Percentiles rank a stretch among this genome's conserved stretches.
Conservation (phyloP, 2,888 invertebrate genomes). For the Lasius fuliginosus region DNA sequence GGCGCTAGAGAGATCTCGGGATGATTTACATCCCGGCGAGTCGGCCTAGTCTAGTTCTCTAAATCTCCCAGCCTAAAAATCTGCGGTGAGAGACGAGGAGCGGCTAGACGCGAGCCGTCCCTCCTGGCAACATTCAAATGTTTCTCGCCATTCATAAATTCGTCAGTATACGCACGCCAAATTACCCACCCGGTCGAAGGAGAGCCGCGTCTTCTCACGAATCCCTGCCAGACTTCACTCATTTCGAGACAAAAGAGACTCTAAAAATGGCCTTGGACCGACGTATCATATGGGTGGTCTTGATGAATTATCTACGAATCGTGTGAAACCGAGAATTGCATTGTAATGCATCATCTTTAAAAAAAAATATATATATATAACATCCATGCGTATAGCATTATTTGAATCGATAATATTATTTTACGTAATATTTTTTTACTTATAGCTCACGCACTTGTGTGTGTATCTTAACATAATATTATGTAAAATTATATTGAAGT, state of each 20-base stretch:
- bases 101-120: conserved; percentile 84
- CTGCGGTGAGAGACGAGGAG: conserved; percentile 60
- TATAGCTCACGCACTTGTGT: neutral
- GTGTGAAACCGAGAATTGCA: neutral
- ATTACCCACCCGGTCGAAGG: conserved; percentile 72
- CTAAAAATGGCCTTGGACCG: conserved; percentile 31
- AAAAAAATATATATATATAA: neutral
- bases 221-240: conserved; percentile 26
- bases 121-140: conserved; percentile 86
- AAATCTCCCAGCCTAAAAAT: conserved; percentile 83
- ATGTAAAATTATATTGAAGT: neutral
- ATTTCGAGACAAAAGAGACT: conserved; percentile 30
- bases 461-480: neutral
- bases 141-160: conserved; percentile 85
- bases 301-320: conserved; percentile 1
- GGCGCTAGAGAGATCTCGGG: conserved; percentile 83
- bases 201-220: conserved; percentile 65
- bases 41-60: conserved; percentile 80
- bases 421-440: neutral
- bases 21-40: conserved; percentile 84
- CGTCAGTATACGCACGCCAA: conserved; percentile 82
- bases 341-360: neutral
- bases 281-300: conserved; percentile 30
- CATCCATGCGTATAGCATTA: neutral
- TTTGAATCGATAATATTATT: neutral